Evolutionary conservation across 2,797 vertebrate genomes (phyloP), one percentile per base, ranked within the genome.

Genomic region (Lagocephalus sceleratus): DNA sequence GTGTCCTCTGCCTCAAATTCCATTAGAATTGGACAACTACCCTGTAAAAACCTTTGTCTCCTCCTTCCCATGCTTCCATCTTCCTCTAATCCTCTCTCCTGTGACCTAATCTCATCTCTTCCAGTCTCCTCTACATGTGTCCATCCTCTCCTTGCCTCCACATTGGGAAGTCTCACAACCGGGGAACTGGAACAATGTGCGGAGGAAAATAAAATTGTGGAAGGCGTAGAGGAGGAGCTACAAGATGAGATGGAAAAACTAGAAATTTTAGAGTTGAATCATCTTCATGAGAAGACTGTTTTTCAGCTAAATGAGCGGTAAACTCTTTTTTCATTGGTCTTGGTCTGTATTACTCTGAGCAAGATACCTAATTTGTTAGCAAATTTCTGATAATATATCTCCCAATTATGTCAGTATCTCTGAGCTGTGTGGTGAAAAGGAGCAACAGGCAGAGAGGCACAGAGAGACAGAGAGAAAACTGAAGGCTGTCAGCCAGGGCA

Each of bases 391-490:
- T n/a, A n/a, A n/a, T n/a, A n/a, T n/a, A n/a, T 26, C 26, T 26
- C 5, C 3, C 26, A 6, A 26, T 26, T 26, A 7, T 29, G 9
- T 29, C 26, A 25, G 25, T 2, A 25, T 25, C 25, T 25, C 47
- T 69, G 81, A 87, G 1, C 86, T 95, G 59, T 84, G 82, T 57
- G 71, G 79, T 20, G 83, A 86, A 90, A 75, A 86, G 75, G 19
- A 85, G 90, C 72, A 86, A 86, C 83, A 84, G 65, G n/a, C 61
- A 73, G 51, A 42, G 42, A 44, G 80, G 87, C 63, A 45, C 80
- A 76, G 74, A 93, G 73, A 89, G 85, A 79, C 85, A 90, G 44
- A 81, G 76, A 12, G 89, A 92, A 76, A 12, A 89, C 66, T 87
- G 2, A 75, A 84, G 64, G 83, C 78, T 0, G 72, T 90, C 38